Conservation (phyloP, 2,888 invertebrate species). For the Acheta domesticus region DNA sequence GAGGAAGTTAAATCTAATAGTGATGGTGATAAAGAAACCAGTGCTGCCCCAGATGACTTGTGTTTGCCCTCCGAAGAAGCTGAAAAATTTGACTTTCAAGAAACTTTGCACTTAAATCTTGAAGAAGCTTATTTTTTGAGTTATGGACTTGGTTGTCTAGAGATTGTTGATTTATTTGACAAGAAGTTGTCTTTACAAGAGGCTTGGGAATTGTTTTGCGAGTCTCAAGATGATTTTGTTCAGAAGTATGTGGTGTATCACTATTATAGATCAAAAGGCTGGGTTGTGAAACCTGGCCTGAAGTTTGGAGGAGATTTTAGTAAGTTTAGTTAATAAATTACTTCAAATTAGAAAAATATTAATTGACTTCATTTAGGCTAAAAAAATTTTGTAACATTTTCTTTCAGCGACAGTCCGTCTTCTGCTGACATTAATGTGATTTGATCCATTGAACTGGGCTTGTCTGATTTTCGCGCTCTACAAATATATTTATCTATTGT, state of each 20-base stretch:
- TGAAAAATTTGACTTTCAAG: constrained; percentile 57
- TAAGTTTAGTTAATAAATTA: constrained; percentile 51
- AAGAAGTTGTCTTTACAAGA: constrained; percentile 52
- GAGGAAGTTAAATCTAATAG: constrained; percentile 51
- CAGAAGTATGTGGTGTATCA: constrained; percentile 75
- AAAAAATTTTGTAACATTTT: no score
- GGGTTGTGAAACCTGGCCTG: constrained; percentile 83
- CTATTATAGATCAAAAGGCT: constrained; percentile 82
- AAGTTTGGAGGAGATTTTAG: constrained; percentile 87
- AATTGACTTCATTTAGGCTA: no score
- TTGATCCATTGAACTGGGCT: no score
- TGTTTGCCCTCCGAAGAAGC: constrained; percentile 51
- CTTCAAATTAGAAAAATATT: background rate
- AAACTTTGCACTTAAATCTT: constrained; percentile 63
- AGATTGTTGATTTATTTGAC: constrained; percentile 55
- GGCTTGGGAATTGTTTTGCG: constrained; percentile 58
- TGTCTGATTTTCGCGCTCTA: no score
- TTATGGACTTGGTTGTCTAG: constrained; percentile 63
- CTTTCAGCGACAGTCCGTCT: no score
- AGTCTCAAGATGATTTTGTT: constrained; percentile 59
- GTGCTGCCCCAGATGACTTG: constrained; percentile 40
- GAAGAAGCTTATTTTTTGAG: constrained; percentile 77
- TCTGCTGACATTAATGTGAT: no score
- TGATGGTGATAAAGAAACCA: constrained; percentile 62
- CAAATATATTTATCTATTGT: no score